A percentile compares a stretch with the other conserved stretches of the same genome.
These are phyloP conservation scores for Archocentrus centrarchus DNA, from an alignment of 2,113 vertebrate genomes.

Conservation along the genomic window DNA sequence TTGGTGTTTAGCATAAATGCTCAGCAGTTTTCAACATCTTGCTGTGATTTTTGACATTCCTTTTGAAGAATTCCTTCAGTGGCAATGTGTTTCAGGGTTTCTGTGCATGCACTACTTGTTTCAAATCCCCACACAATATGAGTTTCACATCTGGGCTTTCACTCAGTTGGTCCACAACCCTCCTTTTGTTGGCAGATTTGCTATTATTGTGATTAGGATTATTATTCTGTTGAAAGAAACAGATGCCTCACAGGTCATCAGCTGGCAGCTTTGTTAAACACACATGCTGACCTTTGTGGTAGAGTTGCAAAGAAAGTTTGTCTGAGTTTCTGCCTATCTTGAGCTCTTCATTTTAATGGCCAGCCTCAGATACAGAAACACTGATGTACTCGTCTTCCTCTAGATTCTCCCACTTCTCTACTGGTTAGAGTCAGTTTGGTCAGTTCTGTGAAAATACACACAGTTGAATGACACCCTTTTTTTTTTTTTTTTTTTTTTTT, in stretches of 20 bases:
- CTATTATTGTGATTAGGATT: background rate
- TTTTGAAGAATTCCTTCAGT: background rate
- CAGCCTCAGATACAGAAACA: background rate
- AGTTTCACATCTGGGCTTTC: background rate
- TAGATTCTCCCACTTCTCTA: background rate
- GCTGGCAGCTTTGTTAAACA: background rate
- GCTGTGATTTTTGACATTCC: background rate
- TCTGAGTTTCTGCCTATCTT: background rate
- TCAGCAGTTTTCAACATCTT: background rate
- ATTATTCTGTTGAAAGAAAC: constrained; percentile 7
- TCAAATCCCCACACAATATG: no score
- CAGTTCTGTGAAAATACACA: background rate
- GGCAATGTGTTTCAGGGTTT: background rate
- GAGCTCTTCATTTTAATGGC: background rate
- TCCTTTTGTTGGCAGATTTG: background rate
- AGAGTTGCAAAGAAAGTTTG: background rate
- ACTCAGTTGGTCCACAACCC: background rate
- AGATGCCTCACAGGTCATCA: background rate
- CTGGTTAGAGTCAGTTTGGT: background rate
- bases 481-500: background rate
- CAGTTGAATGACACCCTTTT: no score
- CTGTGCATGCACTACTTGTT: background rate
- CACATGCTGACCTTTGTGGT: background rate
- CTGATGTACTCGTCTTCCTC: background rate
- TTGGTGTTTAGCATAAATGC: background rate